A percentile compares a stretch with the other conserved stretches of the same genome.
These are phyloP conservation scores for Cyclophora albipunctata DNA, from an alignment of 2,888 invertebrate genomes.

Conservation along the genomic window DNA sequence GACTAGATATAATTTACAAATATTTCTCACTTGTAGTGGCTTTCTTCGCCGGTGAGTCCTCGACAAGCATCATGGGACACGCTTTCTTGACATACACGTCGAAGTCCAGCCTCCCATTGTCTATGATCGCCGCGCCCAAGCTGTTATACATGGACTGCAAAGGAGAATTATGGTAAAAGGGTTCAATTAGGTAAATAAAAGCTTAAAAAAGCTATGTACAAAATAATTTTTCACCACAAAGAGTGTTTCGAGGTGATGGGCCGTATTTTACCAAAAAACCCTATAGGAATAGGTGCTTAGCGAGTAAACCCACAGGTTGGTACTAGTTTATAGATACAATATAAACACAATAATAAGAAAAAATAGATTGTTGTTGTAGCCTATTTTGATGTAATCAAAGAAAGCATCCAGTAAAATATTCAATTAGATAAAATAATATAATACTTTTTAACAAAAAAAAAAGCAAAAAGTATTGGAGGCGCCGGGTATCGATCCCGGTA, in stretches of 20 bases:
- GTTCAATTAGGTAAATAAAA: background rate
- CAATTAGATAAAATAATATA: no score
- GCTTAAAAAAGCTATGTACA: no score
- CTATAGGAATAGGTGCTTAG: no score
- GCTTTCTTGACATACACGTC: slow-evolving; percentile 86
- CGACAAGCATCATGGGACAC: slow-evolving; percentile 80
- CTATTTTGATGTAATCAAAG: no score
- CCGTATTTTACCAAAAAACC: no score
- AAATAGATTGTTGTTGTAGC: no score
- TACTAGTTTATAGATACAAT: no score
- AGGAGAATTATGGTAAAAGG: slow-evolving; percentile 9
- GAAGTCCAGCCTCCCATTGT: slow-evolving; percentile 80
- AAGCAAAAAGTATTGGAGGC: slow-evolving; percentile 47
- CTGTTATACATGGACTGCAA: slow-evolving; percentile 87
- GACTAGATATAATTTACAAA: no score
- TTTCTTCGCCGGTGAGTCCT: slow-evolving; percentile 78
- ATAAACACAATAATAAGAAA: no score
- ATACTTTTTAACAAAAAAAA: no score
- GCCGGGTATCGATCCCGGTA: slow-evolving; percentile 76
- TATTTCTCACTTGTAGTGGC: slow-evolving; percentile 73
- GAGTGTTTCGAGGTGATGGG: background rate
- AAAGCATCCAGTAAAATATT: no score
- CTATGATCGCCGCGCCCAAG: slow-evolving; percentile 85
- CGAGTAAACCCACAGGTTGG: no score
- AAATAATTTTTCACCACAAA: background rate